Percentiles rank a stretch among this genome's conserved stretches.
phyloP scores from a whole-genome alignment of 2,797 vertebrate genomes.

The Phrynocephalus vlangalii region DNA sequence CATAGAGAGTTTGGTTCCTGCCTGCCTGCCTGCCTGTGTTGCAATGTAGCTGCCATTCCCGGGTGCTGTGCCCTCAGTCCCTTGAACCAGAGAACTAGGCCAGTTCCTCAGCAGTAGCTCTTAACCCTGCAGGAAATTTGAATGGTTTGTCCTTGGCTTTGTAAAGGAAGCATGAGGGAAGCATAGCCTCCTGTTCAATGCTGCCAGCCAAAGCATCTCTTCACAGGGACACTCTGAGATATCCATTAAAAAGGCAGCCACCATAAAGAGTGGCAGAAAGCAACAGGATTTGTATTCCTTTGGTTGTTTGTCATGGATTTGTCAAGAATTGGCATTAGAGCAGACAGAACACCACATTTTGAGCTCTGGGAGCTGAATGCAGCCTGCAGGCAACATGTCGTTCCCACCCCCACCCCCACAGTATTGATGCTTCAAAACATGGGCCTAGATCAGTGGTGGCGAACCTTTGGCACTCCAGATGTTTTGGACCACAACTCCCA shows the following conservation, averaged over 20 bases:
- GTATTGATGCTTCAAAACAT: no score
- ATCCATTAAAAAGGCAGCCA: background rate
- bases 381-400: no score
- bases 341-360: background rate
- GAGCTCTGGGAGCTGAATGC: no score
- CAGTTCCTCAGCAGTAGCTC: background rate
- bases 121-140: slow-evolving; percentile 1
- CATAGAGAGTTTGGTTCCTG: background rate
- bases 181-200: background rate
- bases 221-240: background rate
- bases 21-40: slow-evolving; percentile 5
- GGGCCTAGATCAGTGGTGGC: no score
- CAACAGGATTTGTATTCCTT: background rate
- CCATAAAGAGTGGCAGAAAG: background rate
- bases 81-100: slow-evolving; percentile 20
- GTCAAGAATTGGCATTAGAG: background rate
- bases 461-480: no score
- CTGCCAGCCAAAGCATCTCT: slow-evolving; percentile 7
- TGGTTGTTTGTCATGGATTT: background rate
- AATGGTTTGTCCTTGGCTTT: background rate
- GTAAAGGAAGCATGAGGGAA: background rate
- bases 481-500: no score
- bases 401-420: no score
- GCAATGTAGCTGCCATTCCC: background rate
- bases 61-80: background rate